Conservation (phyloP, 2,113 vertebrate genomes). For the Campylorhamphus procurvoides region DNA sequence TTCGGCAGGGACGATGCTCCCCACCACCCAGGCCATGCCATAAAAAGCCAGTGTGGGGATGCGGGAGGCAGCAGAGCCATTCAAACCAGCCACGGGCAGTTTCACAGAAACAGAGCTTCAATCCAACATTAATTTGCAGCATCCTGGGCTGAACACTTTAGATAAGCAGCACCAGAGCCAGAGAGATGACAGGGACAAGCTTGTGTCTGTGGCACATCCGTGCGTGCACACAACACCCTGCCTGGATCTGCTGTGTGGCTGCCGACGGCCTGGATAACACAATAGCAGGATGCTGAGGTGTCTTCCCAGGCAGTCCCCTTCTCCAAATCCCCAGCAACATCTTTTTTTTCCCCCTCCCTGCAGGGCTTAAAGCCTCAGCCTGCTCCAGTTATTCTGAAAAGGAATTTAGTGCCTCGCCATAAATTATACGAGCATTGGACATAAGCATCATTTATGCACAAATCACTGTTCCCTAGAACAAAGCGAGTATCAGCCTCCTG, state of each 20-base stretch:
- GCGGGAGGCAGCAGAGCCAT: not conserved
- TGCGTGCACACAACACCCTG: not conserved
- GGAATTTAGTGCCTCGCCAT: constrained; percentile 36
- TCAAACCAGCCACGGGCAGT: constrained; percentile 54
- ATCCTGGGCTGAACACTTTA: constrained; percentile 65
- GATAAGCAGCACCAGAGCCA: constrained; percentile 59
- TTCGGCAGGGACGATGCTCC: not conserved
- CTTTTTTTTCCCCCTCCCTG: not conserved
- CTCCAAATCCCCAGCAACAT: not conserved
- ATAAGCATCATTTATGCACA: constrained; percentile 50
- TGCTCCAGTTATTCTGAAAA: constrained; percentile 17
- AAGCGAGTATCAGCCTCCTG: constrained; percentile 57
- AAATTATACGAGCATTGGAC: constrained; percentile 24
- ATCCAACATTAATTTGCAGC: constrained; percentile 71
- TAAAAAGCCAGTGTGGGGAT: not conserved
- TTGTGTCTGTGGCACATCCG: not conserved
- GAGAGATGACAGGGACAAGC: constrained; percentile 43
- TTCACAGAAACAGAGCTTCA: constrained; percentile 44
- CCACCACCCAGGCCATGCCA: not conserved
- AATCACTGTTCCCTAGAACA: constrained; percentile 60
- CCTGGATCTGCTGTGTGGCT: not conserved
- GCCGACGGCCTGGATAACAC: not conserved
- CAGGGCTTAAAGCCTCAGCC: constrained; percentile 15
- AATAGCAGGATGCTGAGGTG: not conserved
- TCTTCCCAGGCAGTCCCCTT: not conserved